Percentiles rank a stretch among this genome's conserved stretches.
Evolutionary conservation across 2,888 invertebrate genomes (phyloP).

Genomic region (Tridacna crocea): DNA sequence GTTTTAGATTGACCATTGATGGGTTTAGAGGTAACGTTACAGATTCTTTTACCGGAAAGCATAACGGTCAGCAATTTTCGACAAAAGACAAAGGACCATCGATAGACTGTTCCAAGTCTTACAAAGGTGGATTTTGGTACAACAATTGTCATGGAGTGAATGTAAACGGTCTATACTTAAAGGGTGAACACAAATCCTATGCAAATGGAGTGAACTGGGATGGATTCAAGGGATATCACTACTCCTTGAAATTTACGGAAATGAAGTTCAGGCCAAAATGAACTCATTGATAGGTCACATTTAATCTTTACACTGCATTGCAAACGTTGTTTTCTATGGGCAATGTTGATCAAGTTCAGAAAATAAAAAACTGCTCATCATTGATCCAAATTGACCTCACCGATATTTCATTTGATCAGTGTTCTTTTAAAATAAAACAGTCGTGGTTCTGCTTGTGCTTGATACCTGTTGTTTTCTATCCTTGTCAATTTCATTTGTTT

Average conservation of each 20-base stretch:
- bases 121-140: conserved; percentile 75
- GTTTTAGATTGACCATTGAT: conserved; percentile 42
- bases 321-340: background rate
- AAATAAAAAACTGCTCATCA: background rate
- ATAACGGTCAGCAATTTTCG: conserved; percentile 16
- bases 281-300: background rate
- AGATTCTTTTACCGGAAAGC: background rate
- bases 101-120: conserved; percentile 54
- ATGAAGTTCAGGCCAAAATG: conserved; percentile 73
- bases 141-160: conserved; percentile 72
- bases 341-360: background rate
- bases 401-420: background rate
- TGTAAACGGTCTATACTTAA: conserved; percentile 77
- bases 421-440: background rate
- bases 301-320: background rate
- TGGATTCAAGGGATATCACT: conserved; percentile 76
- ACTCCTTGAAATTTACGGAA: conserved; percentile 75
- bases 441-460: background rate
- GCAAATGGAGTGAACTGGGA: conserved; percentile 81
- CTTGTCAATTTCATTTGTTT: too few species aligned
- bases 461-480: background rate
- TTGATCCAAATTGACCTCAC: background rate
- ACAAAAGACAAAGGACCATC: conserved; percentile 29
- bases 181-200: conserved; percentile 70
- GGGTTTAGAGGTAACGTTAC: conserved; percentile 56